phyloP scores from a whole-genome alignment of 2,888 invertebrate genomes.

The Athalia cordata region DNA sequence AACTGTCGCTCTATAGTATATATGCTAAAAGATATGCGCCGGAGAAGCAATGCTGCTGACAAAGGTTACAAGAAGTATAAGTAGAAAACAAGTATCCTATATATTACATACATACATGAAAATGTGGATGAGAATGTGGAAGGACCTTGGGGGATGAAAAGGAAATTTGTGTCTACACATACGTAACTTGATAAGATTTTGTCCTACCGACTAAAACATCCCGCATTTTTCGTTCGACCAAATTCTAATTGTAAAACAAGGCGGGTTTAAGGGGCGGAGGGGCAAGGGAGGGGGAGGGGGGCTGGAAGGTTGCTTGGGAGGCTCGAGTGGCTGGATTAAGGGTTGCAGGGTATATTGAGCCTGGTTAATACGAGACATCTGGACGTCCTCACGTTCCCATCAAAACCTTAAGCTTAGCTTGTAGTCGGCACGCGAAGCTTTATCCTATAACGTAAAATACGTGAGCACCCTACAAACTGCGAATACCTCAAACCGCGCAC shows the following conservation, averaged over 20 bases:
- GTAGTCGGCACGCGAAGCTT: slow-evolving; percentile 39
- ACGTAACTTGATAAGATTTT: too few relatives aligned
- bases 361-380: slow-evolving; percentile 42
- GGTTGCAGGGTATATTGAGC: slow-evolving; percentile 40
- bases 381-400: slow-evolving; percentile 48
- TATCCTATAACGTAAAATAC: slow-evolving; percentile 51
- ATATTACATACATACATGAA: too few relatives aligned
- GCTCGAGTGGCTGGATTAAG: slow-evolving; percentile 32
- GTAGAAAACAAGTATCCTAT: too few relatives aligned
- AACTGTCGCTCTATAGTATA: too few relatives aligned
- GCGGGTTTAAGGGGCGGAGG: neutral
- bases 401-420: slow-evolving; percentile 48
- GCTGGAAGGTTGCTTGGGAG: neutral
- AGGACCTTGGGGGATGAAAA: too few relatives aligned
- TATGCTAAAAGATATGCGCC: too few relatives aligned
- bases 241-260: slow-evolving; percentile 24
- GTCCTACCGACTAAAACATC: too few relatives aligned
- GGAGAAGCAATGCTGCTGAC: too few relatives aligned
- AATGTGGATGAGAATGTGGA: too few relatives aligned
- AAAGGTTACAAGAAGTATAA: too few relatives aligned
- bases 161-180: too few relatives aligned
- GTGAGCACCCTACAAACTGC: slow-evolving; percentile 50
- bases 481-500: neutral
- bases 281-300: neutral
- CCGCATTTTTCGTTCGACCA: neutral